These are phyloP conservation scores for Augochlora pura DNA, from an alignment of 1,140 invertebrate genomes.

Conservation along the genomic window DNA sequence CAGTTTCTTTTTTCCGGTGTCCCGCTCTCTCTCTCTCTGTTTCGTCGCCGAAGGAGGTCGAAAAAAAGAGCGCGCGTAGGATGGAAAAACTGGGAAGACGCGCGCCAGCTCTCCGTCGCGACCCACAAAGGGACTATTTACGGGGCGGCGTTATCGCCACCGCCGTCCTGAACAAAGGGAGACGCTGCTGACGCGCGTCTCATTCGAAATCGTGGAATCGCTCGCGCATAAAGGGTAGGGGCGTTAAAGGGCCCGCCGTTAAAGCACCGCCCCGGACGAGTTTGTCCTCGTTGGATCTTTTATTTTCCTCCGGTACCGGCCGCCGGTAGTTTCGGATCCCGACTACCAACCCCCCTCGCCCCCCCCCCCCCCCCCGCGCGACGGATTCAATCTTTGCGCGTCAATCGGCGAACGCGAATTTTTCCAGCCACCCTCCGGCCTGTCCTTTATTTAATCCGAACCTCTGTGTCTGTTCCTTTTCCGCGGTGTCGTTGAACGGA, in stretches of 20 bases:
- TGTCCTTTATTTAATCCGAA: too few relatives aligned
- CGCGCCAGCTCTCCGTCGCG: not conserved
- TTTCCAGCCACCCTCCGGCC: too few relatives aligned
- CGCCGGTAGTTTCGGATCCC: too few relatives aligned
- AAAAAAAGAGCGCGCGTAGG: not conserved
- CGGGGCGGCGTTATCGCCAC: slow-evolving; percentile 27
- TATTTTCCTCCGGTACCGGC: not conserved
- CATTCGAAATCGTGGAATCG: slow-evolving; percentile 36
- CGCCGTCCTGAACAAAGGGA: slow-evolving; percentile 26
- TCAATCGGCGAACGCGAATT: too few relatives aligned
- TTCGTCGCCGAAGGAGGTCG: slow-evolving; percentile 8
- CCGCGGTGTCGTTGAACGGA: too few relatives aligned
- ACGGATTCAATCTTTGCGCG: too few relatives aligned
- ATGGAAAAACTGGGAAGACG: not conserved
- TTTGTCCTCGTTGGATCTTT: slow-evolving; percentile 7
- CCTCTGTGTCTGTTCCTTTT: too few relatives aligned
- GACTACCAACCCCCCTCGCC: too few relatives aligned
- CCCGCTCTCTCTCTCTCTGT: not conserved
- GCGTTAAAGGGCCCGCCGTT: too few relatives aligned
- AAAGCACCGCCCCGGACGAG: slow-evolving; percentile 18
- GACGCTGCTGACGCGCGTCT: slow-evolving; percentile 23
- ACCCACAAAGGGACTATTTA: slow-evolving; percentile 45
- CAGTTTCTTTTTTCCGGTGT: not conserved
- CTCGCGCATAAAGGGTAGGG: slow-evolving; percentile 27
- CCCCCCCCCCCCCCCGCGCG: too few relatives aligned